Base-by-base conservation (phyloP, 2,797 vertebrate species). In the Nyctibius grandis region DNA sequence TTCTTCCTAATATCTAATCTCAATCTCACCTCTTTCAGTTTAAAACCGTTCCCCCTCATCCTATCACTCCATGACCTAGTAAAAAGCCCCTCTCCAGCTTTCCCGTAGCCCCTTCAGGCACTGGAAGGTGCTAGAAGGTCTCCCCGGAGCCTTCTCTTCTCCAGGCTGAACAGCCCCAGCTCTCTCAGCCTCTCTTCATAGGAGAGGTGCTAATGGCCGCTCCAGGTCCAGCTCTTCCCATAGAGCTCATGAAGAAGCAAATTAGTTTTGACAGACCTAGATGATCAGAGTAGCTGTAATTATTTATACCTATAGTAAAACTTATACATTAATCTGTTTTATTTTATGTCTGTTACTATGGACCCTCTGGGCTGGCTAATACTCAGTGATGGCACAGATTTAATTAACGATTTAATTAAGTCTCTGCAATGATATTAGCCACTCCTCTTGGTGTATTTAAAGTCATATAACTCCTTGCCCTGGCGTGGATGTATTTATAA, bases 331-430 rank as follows among this genome's bases (percentile, higher is more conserved):
- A 74, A 56, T 79, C 73, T 88, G 33, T 68, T 87, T 91, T 64
- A 54, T 78, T 87, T 48, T 94, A 82, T 94, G 60, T 87, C 48
- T 8, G 0, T 81, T 82, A 19, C 57, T 54, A 33, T 16, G 63
- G 80, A 60, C 56, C 90, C 88, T 72, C 60, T 68, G 74, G 88
- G 90, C 90, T 85, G 60, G 45, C 86, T 74, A 86, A 70, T 45
- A 72, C 51, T 82, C 88, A 40, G 51, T 2, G 7, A 70, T 72
- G 78, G 70, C 78, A 77, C 25, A 77, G 81, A 85, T 95, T 82
- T 96, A 96, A 96, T 96, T 95, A 96, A 91, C 0, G 4, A 70
- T 65, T 89, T 91, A 94, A 94, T 96, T 95, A 93, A 89, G 42
- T 61, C 59, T 60, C 8, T 53, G 61, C 63, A 82, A 91, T 92